Base-by-base conservation (phyloP, 2,888 invertebrate species). In the Tetanocera ferruginea region DNA sequence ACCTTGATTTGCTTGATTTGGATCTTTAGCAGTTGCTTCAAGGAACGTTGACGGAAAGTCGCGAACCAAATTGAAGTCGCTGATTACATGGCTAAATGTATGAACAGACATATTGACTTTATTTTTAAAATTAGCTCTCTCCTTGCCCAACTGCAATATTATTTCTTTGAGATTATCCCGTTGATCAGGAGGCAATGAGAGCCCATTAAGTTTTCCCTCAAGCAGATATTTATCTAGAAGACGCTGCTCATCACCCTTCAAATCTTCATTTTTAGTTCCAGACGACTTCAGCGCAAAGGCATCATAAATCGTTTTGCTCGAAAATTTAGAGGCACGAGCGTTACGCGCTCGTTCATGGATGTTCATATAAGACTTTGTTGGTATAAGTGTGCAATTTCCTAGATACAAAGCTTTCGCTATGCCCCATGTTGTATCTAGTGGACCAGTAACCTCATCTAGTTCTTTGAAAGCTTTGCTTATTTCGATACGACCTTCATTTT, bases 391-490 rank as follows among this genome's bases (percentile, higher is more conserved):
- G 84, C 94, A 94, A 85, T 95, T 95, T 5, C 95, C 95, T 71
- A 95, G 90, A 86, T 95, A 96, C 14, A 98, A 89, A 4, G 95
- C 93, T 89, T 97, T 97, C 0, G 96, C 94, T 83, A 97, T 92
- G 11, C 96, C 96, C 96, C 96, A 97, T 4, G 96, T 96, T 70
- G 94, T 92, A 86, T 96, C 95, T 69, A 98, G 89, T 11, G 95
- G 94, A 0, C 92, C 91, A 49, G 94, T 93, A 1, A 94, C 88
- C 83, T 92, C 92, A 87, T 98, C 97, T 34, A 97, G 86, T 0
- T 95, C 95, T 81, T 93, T 91, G 79, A 97, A 92, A 69, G 96
- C 94, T 66, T 94, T 91, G 88, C 94, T 92, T 73, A 91, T 90
- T 62, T 91, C 86, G 5, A 80, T 76, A 76, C 83, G 83, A 3